Percentiles rank a stretch among this genome's conserved stretches.
These are phyloP conservation scores for Priocnemis perturbator DNA, from an alignment of 2,888 invertebrate species.

Conservation along the genomic window DNA sequence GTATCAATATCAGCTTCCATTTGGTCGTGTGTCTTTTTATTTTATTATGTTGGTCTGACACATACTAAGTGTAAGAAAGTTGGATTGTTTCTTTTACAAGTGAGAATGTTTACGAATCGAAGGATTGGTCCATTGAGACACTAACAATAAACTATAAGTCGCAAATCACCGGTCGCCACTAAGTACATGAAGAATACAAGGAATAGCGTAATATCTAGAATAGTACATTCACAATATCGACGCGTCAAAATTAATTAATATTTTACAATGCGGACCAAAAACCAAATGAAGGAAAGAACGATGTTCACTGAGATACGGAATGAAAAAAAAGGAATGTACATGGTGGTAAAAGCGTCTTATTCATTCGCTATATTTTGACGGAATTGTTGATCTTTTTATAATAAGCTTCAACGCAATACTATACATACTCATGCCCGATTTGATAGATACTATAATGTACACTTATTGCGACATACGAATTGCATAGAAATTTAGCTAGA, in stretches of 20 bases:
- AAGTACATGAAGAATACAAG: not conserved
- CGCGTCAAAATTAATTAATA: constrained; percentile 28
- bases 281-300: constrained; percentile 15
- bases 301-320: not conserved
- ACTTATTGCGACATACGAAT: no score
- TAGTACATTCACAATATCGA: no score
- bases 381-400: no score
- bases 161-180: constrained; percentile 16
- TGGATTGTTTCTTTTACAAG: constrained; percentile 64
- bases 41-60: constrained; percentile 58
- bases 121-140: constrained; percentile 66
- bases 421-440: no score
- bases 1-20: constrained; percentile 45
- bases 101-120: constrained; percentile 59
- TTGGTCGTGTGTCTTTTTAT: constrained; percentile 56
- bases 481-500: no score
- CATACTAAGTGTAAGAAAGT: constrained; percentile 57
- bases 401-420: no score
- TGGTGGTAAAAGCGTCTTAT: no score
- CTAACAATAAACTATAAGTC: constrained; percentile 37
- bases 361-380: no score
- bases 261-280: constrained; percentile 39
- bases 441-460: no score
- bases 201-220: no score
- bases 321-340: constrained; percentile 6